A percentile compares a stretch with the other conserved stretches of the same genome.
Conservation (phyloP, 2,888 invertebrate genomes). For the Nemoura dubitans region DNA sequence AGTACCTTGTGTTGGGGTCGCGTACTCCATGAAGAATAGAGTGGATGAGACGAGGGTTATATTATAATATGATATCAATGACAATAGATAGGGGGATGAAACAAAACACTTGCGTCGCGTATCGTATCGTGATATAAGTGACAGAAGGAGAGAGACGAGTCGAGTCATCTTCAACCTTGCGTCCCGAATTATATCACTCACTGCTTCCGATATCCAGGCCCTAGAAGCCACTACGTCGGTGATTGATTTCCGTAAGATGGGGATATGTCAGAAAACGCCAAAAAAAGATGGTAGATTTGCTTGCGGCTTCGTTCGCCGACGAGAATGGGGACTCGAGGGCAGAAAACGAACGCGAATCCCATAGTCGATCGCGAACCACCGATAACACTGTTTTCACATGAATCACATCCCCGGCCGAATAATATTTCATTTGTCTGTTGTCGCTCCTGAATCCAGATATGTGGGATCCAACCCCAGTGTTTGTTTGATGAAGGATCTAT, state of each 20-base stretch:
- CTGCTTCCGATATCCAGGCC: background rate
- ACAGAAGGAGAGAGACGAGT: background rate
- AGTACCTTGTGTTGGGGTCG: constrained; percentile 23
- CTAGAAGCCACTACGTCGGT: background rate
- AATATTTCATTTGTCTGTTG: background rate
- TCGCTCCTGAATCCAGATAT: background rate
- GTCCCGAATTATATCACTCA: background rate
- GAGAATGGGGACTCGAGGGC: background rate
- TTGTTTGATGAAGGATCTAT: background rate
- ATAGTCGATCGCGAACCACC: background rate
- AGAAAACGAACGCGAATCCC: background rate
- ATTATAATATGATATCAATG: constrained; percentile 7
- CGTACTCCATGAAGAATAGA: constrained; percentile 1
- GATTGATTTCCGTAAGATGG: background rate
- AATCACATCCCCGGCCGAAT: background rate
- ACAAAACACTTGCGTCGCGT: background rate
- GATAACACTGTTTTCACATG: background rate
- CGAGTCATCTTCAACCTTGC: background rate
- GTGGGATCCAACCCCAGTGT: background rate
- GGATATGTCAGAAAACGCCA: background rate
- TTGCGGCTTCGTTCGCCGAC: background rate
- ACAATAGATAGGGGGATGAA: background rate
- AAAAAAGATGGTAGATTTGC: background rate
- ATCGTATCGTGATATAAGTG: background rate
- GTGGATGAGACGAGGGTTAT: background rate